Conservation (phyloP, 2,113 vertebrate genomes). For the Camarhynchus parvulus region DNA sequence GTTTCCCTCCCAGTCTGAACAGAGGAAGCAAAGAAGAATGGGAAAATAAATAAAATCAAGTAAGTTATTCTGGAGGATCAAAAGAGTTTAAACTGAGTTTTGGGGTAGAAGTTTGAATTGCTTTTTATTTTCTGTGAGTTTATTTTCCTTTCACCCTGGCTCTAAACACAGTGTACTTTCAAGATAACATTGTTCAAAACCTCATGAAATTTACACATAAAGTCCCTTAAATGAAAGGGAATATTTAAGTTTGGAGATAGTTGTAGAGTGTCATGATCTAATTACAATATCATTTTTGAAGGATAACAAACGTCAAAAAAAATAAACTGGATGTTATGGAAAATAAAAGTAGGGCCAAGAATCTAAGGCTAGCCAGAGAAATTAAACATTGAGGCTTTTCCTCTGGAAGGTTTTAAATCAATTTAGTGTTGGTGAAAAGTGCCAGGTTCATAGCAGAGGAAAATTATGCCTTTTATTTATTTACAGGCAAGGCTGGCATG, state of each 20-base stretch:
- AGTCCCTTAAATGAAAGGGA: slow-evolving; percentile 20
- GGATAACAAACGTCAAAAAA: slow-evolving; percentile 34
- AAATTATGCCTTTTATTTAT: slow-evolving; percentile 58
- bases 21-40: slow-evolving; percentile 53
- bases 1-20: neutral
- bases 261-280: slow-evolving; percentile 38
- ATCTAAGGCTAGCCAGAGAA: slow-evolving; percentile 35
- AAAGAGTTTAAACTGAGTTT: slow-evolving; percentile 42
- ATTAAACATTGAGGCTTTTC: slow-evolving; percentile 57
- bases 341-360: slow-evolving; percentile 55
- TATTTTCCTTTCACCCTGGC: slow-evolving; percentile 49
- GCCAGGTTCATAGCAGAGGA: slow-evolving; percentile 33
- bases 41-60: slow-evolving; percentile 59
- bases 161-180: slow-evolving; percentile 28
- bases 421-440: slow-evolving; percentile 17
- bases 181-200: slow-evolving; percentile 62
- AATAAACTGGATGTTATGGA: slow-evolving; percentile 41
- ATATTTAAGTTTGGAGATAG: slow-evolving; percentile 51
- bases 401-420: slow-evolving; percentile 56
- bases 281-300: slow-evolving; percentile 52
- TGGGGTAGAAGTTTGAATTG: slow-evolving; percentile 2
- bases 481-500: slow-evolving; percentile 2
- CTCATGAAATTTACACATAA: slow-evolving; percentile 33
- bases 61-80: slow-evolving; percentile 40
- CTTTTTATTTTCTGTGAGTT: slow-evolving; percentile 50